phyloP scores from a whole-genome alignment of 2,113 vertebrate genomes.

The Theristicus caerulescens region DNA sequence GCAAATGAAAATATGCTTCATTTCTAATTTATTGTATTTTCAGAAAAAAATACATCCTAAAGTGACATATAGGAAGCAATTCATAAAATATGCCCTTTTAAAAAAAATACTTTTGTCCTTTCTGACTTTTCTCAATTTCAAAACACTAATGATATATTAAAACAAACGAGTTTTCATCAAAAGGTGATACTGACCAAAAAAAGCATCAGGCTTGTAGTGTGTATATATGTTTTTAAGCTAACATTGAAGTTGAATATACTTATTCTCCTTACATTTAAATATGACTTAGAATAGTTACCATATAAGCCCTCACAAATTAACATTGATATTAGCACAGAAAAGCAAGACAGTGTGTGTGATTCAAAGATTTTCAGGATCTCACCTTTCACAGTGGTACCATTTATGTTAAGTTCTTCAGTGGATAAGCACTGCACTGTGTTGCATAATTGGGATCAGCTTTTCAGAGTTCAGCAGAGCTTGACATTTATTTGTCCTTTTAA shows the following conservation, averaged over 20 bases:
- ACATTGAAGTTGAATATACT: neutral
- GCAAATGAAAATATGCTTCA: neutral
- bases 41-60: neutral
- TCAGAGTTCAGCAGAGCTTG: neutral
- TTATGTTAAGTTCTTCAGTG: neutral
- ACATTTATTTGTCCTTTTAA: neutral
- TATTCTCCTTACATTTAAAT: neutral
- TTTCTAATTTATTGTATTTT: neutral
- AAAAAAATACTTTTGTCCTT: neutral
- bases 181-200: neutral
- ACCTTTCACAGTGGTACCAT: neutral
- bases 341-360: neutral
- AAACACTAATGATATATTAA: neutral
- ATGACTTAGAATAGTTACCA: neutral
- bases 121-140: neutral
- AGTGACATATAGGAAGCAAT: neutral
- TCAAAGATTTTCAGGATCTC: neutral
- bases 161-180: neutral
- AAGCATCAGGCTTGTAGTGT: neutral
- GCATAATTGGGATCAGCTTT: neutral
- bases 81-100: neutral
- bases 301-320: neutral
- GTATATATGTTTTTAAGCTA: neutral
- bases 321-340: neutral
- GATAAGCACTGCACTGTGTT: neutral